Base-by-base conservation (phyloP, 2,888 invertebrate species). In the Boloria euphrosyne region DNA sequence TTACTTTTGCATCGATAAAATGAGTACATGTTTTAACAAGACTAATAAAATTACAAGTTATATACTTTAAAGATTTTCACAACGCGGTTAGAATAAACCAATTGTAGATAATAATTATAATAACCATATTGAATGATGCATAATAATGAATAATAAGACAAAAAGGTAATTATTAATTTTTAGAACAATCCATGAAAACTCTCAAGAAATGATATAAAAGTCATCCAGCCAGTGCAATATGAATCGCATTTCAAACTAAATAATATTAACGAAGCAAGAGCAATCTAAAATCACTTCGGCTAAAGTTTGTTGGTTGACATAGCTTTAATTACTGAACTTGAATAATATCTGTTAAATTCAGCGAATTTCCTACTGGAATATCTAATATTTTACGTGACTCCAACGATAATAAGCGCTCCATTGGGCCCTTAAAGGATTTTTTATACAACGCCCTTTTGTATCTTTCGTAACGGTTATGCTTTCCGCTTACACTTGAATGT, bases 301-400 rank as follows among this genome's bases (percentile, higher is more conserved):
- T 44, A 17, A 63, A 66, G 63, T 69, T 69, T 69, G 63, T 66
- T 63, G 61, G 57, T 66, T 52, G 63, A 64, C 61, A 64, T 58
- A 16, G 50, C 50, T 60, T 66, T 69, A 60, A 64, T 57, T 64
- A 68, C 22, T 58, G 49, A 53, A 62, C 52, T 62, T 22, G 51
- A 62, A 58, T 54, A 63, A 38, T 59, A 67, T 63, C 47, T 64
- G 46, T 55, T 47, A 52, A 65, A 62, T 47, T 63, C 63, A 49
- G 55, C 44, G 57, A 68, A 68, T 68, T 60, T 58, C 65, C 52
- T 62, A 68, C 66, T 81, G 75, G 70, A 72, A 70, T 68, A 68
- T 80, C 82, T 87, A 86, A 90, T 90, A 89, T 87, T 88, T 83
- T 90, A 90, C 90, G 90, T 90, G 90, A 90, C 90, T 86, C 78